Conservation (phyloP, 2,888 invertebrate species). For the Oeneis ivallda region DNA sequence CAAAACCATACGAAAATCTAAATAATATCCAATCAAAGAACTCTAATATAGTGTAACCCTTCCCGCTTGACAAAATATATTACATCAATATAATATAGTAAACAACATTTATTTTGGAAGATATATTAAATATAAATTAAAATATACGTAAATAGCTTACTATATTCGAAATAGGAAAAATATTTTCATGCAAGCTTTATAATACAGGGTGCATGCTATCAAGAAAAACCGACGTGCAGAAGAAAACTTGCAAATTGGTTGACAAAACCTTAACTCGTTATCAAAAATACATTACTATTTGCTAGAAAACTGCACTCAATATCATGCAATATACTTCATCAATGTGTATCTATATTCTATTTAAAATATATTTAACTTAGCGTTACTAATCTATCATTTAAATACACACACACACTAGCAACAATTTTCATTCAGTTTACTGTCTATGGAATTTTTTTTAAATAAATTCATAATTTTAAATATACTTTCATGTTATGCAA, state of each 20-base stretch:
- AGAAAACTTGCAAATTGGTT: constrained; percentile 35
- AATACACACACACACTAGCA: neutral
- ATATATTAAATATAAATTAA: constrained; percentile 55
- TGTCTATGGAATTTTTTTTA: neutral
- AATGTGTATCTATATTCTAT: neutral
- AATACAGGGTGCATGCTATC: constrained; percentile 71
- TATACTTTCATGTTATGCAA: neutral
- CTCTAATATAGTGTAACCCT: constrained; percentile 24
- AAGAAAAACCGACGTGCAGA: constrained; percentile 55
- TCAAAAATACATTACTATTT: constrained; percentile 46
- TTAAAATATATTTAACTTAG: constrained; percentile 6
- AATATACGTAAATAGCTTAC: constrained; percentile 53
- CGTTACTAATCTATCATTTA: constrained; percentile 1
- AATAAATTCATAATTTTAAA: neutral
- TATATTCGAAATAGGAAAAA: constrained; percentile 51
- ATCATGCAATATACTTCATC: constrained; percentile 38
- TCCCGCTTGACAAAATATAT: constrained; percentile 34
- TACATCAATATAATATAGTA: constrained; percentile 56
- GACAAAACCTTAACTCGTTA: constrained; percentile 32
- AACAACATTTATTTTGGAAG: constrained; percentile 81
- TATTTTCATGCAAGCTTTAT: constrained; percentile 78
- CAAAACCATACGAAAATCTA: constrained; percentile 29
- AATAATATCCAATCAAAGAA: constrained; percentile 26
- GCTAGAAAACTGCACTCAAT: constrained; percentile 37
- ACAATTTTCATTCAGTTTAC: neutral